phyloP scores from a whole-genome alignment of 1,140 invertebrate species.

The Drosophila mauritiana region DNA sequence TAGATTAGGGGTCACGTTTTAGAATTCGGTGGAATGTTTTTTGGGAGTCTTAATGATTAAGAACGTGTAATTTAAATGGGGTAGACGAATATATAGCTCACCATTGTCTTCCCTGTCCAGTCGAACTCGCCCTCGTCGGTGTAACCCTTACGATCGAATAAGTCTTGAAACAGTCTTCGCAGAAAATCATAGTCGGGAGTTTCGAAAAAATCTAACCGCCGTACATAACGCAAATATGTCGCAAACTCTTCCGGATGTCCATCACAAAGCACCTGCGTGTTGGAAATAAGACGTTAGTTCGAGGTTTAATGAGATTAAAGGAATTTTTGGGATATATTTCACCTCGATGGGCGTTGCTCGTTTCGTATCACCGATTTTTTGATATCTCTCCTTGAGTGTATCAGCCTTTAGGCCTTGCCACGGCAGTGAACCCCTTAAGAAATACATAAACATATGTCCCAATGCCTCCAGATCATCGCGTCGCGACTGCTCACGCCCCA shows the following conservation, averaged over 20 bases:
- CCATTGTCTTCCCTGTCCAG: conserved; percentile 98
- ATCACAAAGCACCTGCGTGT: conserved; percentile 93
- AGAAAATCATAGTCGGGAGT: conserved; percentile 99
- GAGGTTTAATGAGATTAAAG: neutral
- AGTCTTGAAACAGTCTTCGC: conserved; percentile 96
- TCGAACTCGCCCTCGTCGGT: conserved; percentile 98
- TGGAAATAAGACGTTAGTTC: neutral
- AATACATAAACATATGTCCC: conserved; percentile 99
- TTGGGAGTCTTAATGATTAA: conserved; percentile 10
- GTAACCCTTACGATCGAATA: conserved; percentile 97
- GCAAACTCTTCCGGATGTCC: conserved; percentile 99
- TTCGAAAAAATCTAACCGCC: conserved; percentile 99
- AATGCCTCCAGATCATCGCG: conserved; percentile 99
- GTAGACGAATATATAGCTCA: conserved; percentile 81
- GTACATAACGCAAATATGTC: conserved; percentile 98
- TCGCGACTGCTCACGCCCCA: conserved; percentile 99
- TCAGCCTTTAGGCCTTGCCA: conserved; percentile 99
- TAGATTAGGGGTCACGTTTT: conserved; percentile 43
- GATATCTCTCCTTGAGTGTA: conserved; percentile 99
- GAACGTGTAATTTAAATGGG: conserved; percentile 1
- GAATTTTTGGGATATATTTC: conserved; percentile 21
- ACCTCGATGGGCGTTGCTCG: conserved; percentile 98
- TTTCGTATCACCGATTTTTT: conserved; percentile 99
- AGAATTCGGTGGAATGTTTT: conserved; percentile 60
- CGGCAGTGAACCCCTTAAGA: conserved; percentile 98